These are phyloP conservation scores for Bombus ignitus DNA, from an alignment of 1,140 invertebrate genomes.

Conservation along the genomic window DNA sequence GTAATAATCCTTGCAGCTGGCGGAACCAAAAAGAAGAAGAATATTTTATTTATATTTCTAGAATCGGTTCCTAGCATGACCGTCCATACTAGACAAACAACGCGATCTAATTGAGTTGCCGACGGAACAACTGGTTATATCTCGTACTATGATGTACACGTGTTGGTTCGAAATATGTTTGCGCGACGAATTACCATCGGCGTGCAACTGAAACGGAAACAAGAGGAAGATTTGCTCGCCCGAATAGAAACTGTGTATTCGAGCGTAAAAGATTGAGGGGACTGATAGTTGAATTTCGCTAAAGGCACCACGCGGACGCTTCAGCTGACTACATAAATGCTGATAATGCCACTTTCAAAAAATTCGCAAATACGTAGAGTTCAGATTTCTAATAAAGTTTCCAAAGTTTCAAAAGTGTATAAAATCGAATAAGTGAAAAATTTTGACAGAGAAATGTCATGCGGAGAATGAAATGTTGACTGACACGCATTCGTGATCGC, in stretches of 20 bases:
- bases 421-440: no score
- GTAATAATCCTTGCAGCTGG: no score
- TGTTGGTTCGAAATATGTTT: conserved; percentile 1
- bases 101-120: conserved; percentile 23
- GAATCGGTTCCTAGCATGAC: neutral
- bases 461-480: neutral
- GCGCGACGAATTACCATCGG: neutral
- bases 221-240: neutral
- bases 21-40: no score
- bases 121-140: neutral
- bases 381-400: no score
- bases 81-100: neutral
- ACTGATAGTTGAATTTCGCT: neutral
- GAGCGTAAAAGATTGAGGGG: neutral
- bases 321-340: neutral
- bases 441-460: no score
- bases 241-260: neutral
- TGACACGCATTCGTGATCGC: neutral
- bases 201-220: neutral
- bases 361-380: neutral
- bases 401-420: neutral
- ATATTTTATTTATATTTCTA: neutral
- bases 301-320: neutral
- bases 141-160: neutral
- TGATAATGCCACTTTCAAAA: neutral